These are phyloP conservation scores for Hypena proboscidalis DNA, from an alignment of 2,888 invertebrate species.

Conservation along the genomic window DNA sequence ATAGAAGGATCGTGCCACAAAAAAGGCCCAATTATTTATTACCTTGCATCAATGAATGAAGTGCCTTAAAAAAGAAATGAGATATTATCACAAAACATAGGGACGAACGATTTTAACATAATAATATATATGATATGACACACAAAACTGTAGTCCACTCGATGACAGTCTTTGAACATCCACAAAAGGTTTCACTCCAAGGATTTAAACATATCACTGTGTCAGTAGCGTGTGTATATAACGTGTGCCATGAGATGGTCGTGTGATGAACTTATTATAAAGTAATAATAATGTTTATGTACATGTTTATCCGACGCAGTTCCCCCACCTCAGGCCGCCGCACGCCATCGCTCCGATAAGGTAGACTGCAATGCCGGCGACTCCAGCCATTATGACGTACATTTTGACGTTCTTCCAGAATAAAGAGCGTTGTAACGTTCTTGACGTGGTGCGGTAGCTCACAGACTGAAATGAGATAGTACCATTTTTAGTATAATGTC, in stretches of 20 bases:
- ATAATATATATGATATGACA: too few species aligned
- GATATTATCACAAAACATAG: too few species aligned
- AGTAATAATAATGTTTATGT: slow-evolving; percentile 20
- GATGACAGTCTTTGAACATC: too few species aligned
- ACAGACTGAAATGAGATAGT: slow-evolving; percentile 89
- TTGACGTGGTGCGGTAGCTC: slow-evolving; percentile 93
- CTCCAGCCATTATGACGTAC: slow-evolving; percentile 88
- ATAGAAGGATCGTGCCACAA: too few species aligned
- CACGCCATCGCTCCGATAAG: slow-evolving; percentile 95
- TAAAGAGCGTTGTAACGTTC: slow-evolving; percentile 93
- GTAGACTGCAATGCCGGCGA: slow-evolving; percentile 91
- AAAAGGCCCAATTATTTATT: too few species aligned
- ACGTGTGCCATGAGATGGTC: slow-evolving; percentile 12
- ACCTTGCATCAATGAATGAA: too few species aligned
- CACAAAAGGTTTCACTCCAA: too few species aligned
- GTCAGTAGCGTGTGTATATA: too few species aligned
- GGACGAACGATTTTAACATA: too few species aligned
- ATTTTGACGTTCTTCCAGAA: slow-evolving; percentile 98
- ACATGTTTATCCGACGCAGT: slow-evolving; percentile 83
- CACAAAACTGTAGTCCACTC: too few species aligned
- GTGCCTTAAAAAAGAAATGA: too few species aligned
- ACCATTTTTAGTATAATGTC: slow-evolving; percentile 1
- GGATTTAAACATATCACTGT: too few species aligned
- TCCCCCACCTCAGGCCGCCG: slow-evolving; percentile 92
- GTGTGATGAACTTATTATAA: slow-evolving; percentile 11